Base-by-base conservation (phyloP, 1,140 invertebrate genomes). In the Drosophila dunni region DNA sequence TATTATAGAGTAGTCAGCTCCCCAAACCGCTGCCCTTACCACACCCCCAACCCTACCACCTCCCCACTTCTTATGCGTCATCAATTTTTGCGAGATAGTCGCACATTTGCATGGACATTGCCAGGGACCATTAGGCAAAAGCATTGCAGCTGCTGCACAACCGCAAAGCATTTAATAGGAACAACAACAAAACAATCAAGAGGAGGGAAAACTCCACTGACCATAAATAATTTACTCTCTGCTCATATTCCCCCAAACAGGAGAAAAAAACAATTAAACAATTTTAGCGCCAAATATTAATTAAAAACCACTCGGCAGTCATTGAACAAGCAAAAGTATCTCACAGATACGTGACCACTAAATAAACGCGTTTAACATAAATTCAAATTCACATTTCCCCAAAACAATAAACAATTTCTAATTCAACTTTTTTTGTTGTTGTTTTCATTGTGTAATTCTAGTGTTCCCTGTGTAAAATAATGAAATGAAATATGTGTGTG, bases 361-460 rank as follows among this genome's bases (percentile, higher is more conserved):
- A 88, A 86, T 86, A 83, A 88, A 79, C 79, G 84, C 83, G 84
- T 60, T 89, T 79, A 83, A 74, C 83, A 86, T 88, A 88, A 86
- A 88, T 86, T 83, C 45, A 82, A 77, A 79, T 70, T 34, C 20
- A 34, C 48, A 42, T 70, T 40, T 33, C 15, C 56, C 42, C 40
- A 40, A 61, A 56, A 56, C 53, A 56, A 56, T 56, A 56, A 40
- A 40, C 15, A 20, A 56, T 44, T 54, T 64, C 11, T 54, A 15
- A 20, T 64, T 63, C 57, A 44, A 63, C 17, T 36, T 62, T 44
- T 17, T 15, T 44, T 48, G 24, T 36, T 64, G 62, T 46, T 82
- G 64, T 73, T 45, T 78, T 75, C 24, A 42, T 13, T 45, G 44
- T 46, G 62, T 20, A 13, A 9, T 51, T 66, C 48, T 44, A 67